Percentiles rank a stretch among this genome's conserved stretches.
Evolutionary conservation across 2,888 invertebrate genomes (phyloP).

Genomic region (Caenorhabditis zanzibari): DNA sequence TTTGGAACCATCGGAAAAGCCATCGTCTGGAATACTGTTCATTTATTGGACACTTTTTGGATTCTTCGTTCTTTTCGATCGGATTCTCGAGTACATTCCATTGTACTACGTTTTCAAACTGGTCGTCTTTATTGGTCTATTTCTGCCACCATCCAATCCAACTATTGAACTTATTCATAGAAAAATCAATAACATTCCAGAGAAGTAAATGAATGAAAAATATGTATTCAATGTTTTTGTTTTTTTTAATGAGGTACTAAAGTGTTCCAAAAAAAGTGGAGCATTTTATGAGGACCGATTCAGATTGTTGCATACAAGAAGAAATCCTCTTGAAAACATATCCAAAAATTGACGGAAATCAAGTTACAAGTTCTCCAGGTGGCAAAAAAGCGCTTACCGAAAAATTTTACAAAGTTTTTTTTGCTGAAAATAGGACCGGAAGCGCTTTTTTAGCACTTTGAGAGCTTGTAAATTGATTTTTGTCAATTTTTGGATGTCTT

Average conservation of each 20-base stretch:
- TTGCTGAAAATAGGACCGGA: too few species aligned
- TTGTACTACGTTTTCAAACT: slow-evolving; percentile 53
- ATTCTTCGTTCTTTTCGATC: slow-evolving; percentile 48
- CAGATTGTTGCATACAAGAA: too few species aligned
- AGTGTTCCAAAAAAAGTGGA: not conserved
- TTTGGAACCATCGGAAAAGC: slow-evolving; percentile 39
- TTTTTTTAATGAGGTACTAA: not conserved
- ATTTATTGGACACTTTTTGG: slow-evolving; percentile 58
- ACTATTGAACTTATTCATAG: slow-evolving; percentile 44
- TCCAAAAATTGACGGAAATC: too few species aligned
- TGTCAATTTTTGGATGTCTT: too few species aligned
- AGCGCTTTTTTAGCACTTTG: too few species aligned
- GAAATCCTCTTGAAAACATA: too few species aligned
- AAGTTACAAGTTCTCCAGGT: too few species aligned
- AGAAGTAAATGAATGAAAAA: slow-evolving; percentile 6
- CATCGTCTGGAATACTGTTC: slow-evolving; percentile 17
- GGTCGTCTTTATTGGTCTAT: slow-evolving; percentile 40
- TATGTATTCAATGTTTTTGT: too few species aligned
- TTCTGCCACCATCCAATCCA: slow-evolving; percentile 60
- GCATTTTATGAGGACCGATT: too few species aligned
- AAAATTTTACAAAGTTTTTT: too few species aligned
- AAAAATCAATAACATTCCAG: slow-evolving; percentile 24
- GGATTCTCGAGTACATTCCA: slow-evolving; percentile 50
- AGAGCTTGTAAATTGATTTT: too few species aligned
- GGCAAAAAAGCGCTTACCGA: too few species aligned